phyloP scores from a whole-genome alignment of 2,113 vertebrate genomes.

The Amblyornis subalaris region DNA sequence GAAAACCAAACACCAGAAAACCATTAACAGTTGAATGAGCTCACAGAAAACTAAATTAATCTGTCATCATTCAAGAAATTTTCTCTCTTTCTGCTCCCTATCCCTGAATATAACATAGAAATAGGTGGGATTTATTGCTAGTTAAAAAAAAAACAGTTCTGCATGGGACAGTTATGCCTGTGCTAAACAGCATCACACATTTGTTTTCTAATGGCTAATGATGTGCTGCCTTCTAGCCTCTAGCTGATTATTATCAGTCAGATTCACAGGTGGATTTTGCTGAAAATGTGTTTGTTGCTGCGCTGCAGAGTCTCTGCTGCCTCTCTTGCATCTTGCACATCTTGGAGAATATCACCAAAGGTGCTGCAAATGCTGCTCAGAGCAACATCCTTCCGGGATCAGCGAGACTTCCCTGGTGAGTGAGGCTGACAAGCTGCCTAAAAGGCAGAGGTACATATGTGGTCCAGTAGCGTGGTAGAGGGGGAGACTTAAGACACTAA shows the following conservation, averaged over 20 bases:
- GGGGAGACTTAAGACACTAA: not conserved
- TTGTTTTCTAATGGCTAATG: not conserved
- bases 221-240: not conserved
- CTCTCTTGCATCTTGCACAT: not conserved
- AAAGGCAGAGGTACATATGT: not conserved
- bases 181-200: not conserved
- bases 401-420: rapidly evolving
- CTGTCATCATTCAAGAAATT: not conserved
- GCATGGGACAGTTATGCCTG: not conserved
- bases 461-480: rapidly evolving
- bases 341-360: not conserved
- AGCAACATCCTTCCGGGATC: rapidly evolving
- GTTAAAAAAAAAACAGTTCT: not conserved
- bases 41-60: not conserved
- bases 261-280: not conserved
- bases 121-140: not conserved
- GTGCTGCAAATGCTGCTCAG: rapidly evolving
- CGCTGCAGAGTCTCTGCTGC: not conserved
- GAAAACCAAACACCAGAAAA: not conserved
- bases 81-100: not conserved
- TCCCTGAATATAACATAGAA: not conserved
- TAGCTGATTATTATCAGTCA: not conserved
- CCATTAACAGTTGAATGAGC: not conserved
- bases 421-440: not conserved
- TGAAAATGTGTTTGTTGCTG: not conserved